Base-by-base conservation (phyloP, 2,888 invertebrate genomes). In the Melipona beecheii region DNA sequence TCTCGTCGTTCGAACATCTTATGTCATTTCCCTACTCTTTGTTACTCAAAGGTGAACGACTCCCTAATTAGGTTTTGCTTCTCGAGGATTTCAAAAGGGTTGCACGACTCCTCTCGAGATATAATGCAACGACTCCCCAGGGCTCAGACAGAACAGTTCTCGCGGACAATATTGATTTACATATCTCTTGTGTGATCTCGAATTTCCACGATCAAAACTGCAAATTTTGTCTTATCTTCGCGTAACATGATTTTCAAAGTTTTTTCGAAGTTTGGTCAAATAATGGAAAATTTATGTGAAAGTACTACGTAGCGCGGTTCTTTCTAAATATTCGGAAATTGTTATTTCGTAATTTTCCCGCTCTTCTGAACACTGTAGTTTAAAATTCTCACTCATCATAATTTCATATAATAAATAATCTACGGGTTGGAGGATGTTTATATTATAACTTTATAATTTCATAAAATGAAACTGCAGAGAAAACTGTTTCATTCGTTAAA, bases 1-100 rank as follows among this genome's bases (percentile, higher is more conserved):
- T 74, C 62, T 75, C 52, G 62, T 50, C 56, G 52, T 60, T 58
- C 64, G 50, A 60, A 69, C 68, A 31, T 73, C 68, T 83, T 73
- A 62, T 54, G 68, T 31, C 50, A 64, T 69, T 82, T 65, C 56
- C 52, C 43, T 49, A 21, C 49, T 31, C 66, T 74, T 70, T 78
- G 81, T 85, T 82, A 72, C 74, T 81, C 81, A 74, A 81, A 87
- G 87, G 86, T 87, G 91, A 89, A 90, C 83, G 90, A 89, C 90
- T 89, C 81, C 69, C 90, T 92, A 92, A 92, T 92, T 92, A 91
- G 89, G 87, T 90, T 89, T 90, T 84, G 85, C 84, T 84, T 50
- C 75, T 75, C 88, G 86, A 91, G 9, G 90, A 91, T 87, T 88
- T 83, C 80, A 87, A 86, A 81, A 84, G 87, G 84, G 87, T 83